phyloP scores from a whole-genome alignment of 2,113 vertebrate genomes.

The Diadophis punctatus region DNA sequence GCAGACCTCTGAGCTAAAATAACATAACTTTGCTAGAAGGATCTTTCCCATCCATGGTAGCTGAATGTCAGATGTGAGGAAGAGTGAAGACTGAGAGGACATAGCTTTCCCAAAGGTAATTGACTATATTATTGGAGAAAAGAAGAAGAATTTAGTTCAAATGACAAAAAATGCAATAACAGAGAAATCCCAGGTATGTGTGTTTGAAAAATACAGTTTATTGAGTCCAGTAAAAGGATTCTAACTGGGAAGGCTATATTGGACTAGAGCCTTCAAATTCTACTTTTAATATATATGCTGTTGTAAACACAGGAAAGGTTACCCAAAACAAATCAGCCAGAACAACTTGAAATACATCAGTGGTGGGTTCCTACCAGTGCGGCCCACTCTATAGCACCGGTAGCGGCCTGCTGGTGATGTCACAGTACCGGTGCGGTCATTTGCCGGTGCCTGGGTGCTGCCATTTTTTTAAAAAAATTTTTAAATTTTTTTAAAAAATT shows the following conservation, averaged over 20 bases:
- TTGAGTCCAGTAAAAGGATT: not conserved
- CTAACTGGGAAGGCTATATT: not conserved
- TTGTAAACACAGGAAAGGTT: not conserved
- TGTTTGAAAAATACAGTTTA: not conserved
- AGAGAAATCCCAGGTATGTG: not conserved
- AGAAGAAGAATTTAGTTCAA: not conserved
- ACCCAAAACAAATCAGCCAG: not conserved
- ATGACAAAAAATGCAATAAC: not conserved
- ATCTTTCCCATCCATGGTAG: not conserved
- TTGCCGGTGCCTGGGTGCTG: too few relatives aligned
- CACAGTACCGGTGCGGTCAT: too few relatives aligned
- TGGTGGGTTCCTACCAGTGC: too few relatives aligned
- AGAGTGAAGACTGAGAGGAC: not conserved
- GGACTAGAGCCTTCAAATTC: not conserved
- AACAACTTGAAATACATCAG: not conserved
- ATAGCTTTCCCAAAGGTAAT: not conserved
- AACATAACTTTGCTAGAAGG: not conserved
- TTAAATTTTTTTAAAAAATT: too few relatives aligned
- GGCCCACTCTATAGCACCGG: too few relatives aligned
- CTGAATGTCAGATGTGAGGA: not conserved
- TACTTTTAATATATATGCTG: not conserved
- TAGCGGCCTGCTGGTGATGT: too few relatives aligned
- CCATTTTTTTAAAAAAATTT: too few relatives aligned
- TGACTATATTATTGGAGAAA: not conserved
- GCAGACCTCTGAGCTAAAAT: not conserved